These are phyloP conservation scores for Epinephelus malabaricus DNA, from an alignment of 2,797 vertebrate species.

Conservation along the genomic window DNA sequence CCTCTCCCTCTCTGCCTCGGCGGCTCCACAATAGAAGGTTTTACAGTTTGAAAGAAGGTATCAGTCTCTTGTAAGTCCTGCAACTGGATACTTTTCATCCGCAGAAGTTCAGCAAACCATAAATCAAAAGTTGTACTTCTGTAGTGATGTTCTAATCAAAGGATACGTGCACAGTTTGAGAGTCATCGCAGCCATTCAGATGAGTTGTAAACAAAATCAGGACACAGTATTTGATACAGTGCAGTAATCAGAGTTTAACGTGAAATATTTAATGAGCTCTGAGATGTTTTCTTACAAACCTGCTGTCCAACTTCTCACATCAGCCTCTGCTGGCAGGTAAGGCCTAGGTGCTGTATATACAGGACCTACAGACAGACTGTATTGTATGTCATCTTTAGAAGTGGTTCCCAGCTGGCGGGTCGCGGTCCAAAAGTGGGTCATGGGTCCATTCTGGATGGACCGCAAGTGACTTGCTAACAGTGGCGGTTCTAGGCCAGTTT, in stretches of 20 bases:
- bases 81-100: constrained; percentile 63
- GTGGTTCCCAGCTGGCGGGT: no score
- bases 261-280: constrained; percentile 23
- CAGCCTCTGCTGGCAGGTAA: constrained; percentile 14
- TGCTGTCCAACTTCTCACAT: not conserved
- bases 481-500: no score
- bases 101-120: constrained; percentile 42
- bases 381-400: no score
- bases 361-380: not conserved
- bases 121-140: constrained; percentile 47
- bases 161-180: constrained; percentile 8
- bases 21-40: constrained; percentile 56
- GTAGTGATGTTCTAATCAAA: constrained; percentile 34
- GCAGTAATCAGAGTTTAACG: not conserved
- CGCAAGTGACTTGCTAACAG: no score
- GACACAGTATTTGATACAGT: constrained; percentile 3
- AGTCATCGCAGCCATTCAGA: constrained; percentile 20
- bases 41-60: constrained; percentile 63
- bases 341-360: not conserved
- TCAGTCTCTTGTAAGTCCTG: constrained; percentile 52
- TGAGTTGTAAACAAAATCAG: constrained; percentile 41
- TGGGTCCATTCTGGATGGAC: no score
- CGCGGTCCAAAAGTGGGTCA: no score
- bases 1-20: constrained; percentile 15
- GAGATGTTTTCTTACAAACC: constrained; percentile 28